Conservation (phyloP, 23 tunicate species). For the Diplosoma virens region DNA sequence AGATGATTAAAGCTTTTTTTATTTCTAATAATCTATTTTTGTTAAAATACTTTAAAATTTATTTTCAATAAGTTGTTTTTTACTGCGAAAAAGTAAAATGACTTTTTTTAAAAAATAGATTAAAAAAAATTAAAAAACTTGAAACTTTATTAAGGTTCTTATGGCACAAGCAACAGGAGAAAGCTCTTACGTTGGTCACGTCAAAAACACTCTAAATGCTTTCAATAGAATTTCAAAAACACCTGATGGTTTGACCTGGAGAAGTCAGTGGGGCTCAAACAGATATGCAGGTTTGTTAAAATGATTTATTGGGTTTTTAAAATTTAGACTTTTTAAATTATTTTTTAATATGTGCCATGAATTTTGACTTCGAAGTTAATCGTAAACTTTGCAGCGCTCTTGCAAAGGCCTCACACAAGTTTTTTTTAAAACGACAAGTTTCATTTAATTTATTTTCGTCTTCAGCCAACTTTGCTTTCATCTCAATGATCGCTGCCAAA, state of each 20-base stretch:
- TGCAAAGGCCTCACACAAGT: too few relatives aligned
- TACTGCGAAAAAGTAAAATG: too few relatives aligned
- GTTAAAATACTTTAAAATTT: too few relatives aligned
- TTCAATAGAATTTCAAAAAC: conserved; percentile 38
- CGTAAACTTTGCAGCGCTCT: too few relatives aligned
- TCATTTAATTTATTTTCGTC: too few relatives aligned
- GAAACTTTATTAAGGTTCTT: conserved; percentile 31
- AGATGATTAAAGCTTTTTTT: too few relatives aligned
- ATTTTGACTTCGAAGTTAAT: not conserved
- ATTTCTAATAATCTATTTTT: too few relatives aligned
- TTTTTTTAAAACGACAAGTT: too few relatives aligned
- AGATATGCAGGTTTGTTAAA: conserved; percentile 93
- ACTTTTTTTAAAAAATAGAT: too few relatives aligned
- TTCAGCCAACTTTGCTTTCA: conserved; percentile 86
- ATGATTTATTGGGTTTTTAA: too few relatives aligned
- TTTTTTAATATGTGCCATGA: not conserved
- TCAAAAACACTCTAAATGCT: not conserved
- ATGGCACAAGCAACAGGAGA: conserved; percentile 53
- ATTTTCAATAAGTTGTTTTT: too few relatives aligned
- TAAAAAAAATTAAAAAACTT: not conserved
- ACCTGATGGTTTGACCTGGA: conserved; percentile 73
- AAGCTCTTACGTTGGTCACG: conserved; percentile 24
- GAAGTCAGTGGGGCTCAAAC: conserved; percentile 80
- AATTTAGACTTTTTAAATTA: not conserved
- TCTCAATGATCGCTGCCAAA: conserved; percentile 59